These are phyloP conservation scores for Serripes groenlandicus DNA, from an alignment of 2,888 invertebrate species.

Conservation along the genomic window DNA sequence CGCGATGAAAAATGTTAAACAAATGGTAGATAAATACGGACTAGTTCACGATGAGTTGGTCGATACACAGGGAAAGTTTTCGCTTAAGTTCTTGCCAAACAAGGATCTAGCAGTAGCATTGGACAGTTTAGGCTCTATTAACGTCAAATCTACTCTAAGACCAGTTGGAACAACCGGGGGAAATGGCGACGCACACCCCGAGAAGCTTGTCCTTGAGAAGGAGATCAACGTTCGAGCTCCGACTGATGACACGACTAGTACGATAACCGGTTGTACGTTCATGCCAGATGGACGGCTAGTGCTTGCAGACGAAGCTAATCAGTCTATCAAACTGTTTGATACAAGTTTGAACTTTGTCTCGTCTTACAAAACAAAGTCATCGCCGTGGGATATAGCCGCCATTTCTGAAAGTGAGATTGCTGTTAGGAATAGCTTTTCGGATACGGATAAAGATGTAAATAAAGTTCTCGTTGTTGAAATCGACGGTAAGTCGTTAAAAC, in stretches of 20 bases:
- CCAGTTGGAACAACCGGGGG: slow-evolving; percentile 24
- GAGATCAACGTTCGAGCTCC: slow-evolving; percentile 51
- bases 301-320: slow-evolving; percentile 56
- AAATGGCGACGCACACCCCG: background rate
- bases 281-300: slow-evolving; percentile 43
- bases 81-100: slow-evolving; percentile 52
- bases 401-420: slow-evolving; percentile 40
- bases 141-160: slow-evolving; percentile 53
- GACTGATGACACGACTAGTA: slow-evolving; percentile 37
- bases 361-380: slow-evolving; percentile 17
- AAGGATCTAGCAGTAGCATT: slow-evolving; percentile 34
- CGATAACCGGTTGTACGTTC: slow-evolving; percentile 53
- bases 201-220: slow-evolving; percentile 29
- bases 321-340: slow-evolving; percentile 40
- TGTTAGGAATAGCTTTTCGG: slow-evolving; percentile 51
- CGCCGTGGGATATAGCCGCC: slow-evolving; percentile 60
- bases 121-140: slow-evolving; percentile 58
- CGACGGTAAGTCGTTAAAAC: slow-evolving; percentile 3
- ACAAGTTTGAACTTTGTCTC: slow-evolving; percentile 10
- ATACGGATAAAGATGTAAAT: slow-evolving; percentile 37
- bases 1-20: slow-evolving; percentile 36
- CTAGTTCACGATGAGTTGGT: slow-evolving; percentile 44
- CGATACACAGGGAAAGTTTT: slow-evolving; percentile 43
- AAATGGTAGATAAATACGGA: slow-evolving; percentile 39
- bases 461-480: slow-evolving; percentile 40